These are phyloP conservation scores for Trichosurus vulpecula DNA, from an alignment of 2,797 vertebrate genomes.

Conservation along the genomic window DNA sequence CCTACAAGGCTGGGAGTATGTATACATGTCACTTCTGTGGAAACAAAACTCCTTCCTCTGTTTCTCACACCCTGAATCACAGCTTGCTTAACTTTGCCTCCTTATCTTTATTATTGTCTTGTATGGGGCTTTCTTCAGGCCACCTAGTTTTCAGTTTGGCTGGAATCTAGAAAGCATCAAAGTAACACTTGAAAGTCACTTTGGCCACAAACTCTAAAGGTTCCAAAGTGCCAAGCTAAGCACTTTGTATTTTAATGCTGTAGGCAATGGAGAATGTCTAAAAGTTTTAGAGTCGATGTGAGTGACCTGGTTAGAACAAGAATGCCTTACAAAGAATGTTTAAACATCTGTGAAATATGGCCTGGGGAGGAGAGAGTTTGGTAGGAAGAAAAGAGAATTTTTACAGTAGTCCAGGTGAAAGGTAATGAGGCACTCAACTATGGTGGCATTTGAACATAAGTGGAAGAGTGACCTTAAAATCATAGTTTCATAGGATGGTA, in stretches of 20 bases:
- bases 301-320: neutral
- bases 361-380: neutral
- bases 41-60: no score
- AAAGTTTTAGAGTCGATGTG: neutral
- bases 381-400: neutral
- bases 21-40: no score
- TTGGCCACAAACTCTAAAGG: neutral
- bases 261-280: neutral
- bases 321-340: neutral
- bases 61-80: neutral
- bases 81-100: neutral
- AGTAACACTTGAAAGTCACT: neutral
- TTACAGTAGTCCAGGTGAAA: neutral
- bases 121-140: neutral
- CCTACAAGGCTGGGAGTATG: no score
- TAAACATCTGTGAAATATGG: neutral
- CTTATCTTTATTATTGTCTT: neutral
- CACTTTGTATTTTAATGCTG: neutral
- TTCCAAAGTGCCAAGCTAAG: neutral
- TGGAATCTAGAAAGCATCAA: neutral
- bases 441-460: neutral
- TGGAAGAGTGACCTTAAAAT: neutral
- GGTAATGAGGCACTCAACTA: neutral
- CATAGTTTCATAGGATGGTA: neutral
- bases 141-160: neutral